Evolutionary conservation across 2,113 vertebrate species (phyloP).

Genomic region (Phyllopteryx taeniolatus): DNA sequence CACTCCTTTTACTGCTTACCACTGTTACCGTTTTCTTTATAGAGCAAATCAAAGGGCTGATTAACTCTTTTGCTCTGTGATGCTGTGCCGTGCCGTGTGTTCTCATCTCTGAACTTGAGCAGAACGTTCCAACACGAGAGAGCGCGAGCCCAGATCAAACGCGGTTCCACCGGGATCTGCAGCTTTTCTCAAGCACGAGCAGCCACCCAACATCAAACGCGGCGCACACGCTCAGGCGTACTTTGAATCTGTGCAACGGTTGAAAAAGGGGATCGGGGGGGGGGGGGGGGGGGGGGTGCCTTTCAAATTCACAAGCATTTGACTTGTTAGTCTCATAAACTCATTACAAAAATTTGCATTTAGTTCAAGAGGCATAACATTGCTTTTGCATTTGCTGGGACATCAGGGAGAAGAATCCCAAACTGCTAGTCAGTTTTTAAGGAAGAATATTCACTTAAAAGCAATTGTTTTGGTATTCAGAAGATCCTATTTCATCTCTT

Average conservation of each 20-base stretch:
- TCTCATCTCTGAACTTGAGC: constrained; percentile 60
- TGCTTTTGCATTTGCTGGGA: constrained; percentile 3
- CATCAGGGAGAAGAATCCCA: neutral
- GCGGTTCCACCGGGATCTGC: constrained; percentile 58
- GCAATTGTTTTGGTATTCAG: neutral
- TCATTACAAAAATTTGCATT: constrained; percentile 21
- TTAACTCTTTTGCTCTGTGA: constrained; percentile 62
- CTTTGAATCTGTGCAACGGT: constrained; percentile 19
- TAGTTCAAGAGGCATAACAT: constrained; percentile 16
- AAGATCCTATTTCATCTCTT: neutral
- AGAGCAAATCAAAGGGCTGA: constrained; percentile 58
- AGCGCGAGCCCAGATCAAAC: constrained; percentile 66
- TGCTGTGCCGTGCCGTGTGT: constrained; percentile 19
- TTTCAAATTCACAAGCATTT: constrained; percentile 34
- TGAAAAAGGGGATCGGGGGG: constrained; percentile 23
- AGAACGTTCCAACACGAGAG: constrained; percentile 60
- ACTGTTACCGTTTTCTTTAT: constrained; percentile 40
- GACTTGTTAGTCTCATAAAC: constrained; percentile 21
- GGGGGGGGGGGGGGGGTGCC: too few species aligned
- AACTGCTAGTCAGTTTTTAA: neutral
- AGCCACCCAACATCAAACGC: constrained; percentile 68
- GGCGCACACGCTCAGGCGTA: constrained; percentile 23
- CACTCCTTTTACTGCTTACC: constrained; percentile 41
- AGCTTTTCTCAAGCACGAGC: constrained; percentile 52
- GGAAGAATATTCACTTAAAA: neutral